Evolutionary conservation across 92 coral and sea anemone genomes (phyloP).

Genomic region (Heteractis magnifica): DNA sequence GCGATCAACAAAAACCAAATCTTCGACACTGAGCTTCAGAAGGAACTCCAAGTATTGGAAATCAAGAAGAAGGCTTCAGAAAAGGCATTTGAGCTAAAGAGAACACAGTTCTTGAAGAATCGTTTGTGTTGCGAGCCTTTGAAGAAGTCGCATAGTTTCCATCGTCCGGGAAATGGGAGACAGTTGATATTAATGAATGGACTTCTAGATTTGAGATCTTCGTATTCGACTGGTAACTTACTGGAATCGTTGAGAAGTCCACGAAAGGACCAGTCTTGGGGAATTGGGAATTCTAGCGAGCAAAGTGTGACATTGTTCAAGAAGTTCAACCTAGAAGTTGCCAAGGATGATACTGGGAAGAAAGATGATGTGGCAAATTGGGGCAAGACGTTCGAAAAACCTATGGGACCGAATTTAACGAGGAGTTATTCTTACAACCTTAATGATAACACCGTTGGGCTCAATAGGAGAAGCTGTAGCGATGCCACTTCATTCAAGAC

Average conservation of each 20-base stretch:
- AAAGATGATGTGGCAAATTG: not conserved
- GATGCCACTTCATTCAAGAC: not conserved
- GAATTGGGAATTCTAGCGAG: not conserved
- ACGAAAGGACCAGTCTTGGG: not conserved
- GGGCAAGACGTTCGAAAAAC: not conserved
- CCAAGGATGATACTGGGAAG: not conserved
- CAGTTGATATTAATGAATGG: not conserved
- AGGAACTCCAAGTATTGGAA: slow-evolving; percentile 24
- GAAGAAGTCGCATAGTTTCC: not conserved
- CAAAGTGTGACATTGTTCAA: not conserved
- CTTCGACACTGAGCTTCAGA: slow-evolving; percentile 17
- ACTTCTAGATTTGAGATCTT: slow-evolving; percentile 8
- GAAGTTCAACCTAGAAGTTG: slow-evolving; percentile 4
- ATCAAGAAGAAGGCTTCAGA: slow-evolving; percentile 20
- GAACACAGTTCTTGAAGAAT: slow-evolving; percentile 9
- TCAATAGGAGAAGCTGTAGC: not conserved
- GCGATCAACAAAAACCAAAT: slow-evolving; percentile 25
- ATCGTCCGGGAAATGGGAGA: not conserved
- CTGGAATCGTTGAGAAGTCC: not conserved
- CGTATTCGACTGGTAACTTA: slow-evolving; percentile 15
- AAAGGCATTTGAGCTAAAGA: slow-evolving; percentile 23
- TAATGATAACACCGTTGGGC: not conserved
- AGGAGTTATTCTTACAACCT: not conserved
- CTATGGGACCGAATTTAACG: too few species aligned
- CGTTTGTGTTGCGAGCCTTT: slow-evolving; percentile 2